Evolutionary conservation across 2,888 invertebrate species (phyloP).

Genomic region (Habrosyne pyritoides): DNA sequence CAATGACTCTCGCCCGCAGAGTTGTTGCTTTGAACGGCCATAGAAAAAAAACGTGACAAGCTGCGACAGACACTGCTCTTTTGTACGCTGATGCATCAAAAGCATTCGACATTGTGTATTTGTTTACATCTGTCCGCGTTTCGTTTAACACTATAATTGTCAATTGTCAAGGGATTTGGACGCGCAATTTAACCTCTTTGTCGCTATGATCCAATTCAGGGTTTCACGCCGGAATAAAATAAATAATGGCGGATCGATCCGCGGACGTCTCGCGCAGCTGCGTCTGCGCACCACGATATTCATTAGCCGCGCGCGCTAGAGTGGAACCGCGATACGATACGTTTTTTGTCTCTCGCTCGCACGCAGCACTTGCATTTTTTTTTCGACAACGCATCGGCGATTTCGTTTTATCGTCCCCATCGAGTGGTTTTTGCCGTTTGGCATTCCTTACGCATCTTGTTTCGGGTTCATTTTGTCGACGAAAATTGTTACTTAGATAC

Average conservation of each 20-base stretch:
- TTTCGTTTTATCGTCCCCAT: slow-evolving; percentile 80
- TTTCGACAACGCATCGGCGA: slow-evolving; percentile 79
- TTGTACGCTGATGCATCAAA: slow-evolving; percentile 42
- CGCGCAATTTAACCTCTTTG: slow-evolving; percentile 82
- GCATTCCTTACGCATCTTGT: slow-evolving; percentile 76
- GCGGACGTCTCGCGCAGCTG: slow-evolving; percentile 67
- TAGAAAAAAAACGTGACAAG: slow-evolving; percentile 18
- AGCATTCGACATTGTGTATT: slow-evolving; percentile 57
- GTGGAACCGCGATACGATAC: slow-evolving; percentile 80
- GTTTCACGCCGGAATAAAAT: slow-evolving; percentile 81
- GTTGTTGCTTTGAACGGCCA: neutral
- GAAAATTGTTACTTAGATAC: slow-evolving; percentile 35
- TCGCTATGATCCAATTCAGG: slow-evolving; percentile 77
- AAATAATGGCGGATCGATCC: slow-evolving; percentile 76
- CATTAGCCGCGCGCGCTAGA: slow-evolving; percentile 78
- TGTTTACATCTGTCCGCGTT: slow-evolving; percentile 79
- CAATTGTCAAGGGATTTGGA: slow-evolving; percentile 79
- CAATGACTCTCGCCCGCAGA: slow-evolving; percentile 1
- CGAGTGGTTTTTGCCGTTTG: slow-evolving; percentile 77
- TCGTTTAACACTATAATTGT: slow-evolving; percentile 66
- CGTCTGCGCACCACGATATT: slow-evolving; percentile 70
- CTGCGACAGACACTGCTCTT: slow-evolving; percentile 38
- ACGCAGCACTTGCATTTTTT: slow-evolving; percentile 78
- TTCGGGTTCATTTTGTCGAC: slow-evolving; percentile 60
- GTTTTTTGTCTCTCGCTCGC: slow-evolving; percentile 79